phyloP scores from a whole-genome alignment of 2,797 vertebrate species.

The Coregonus ussuriensis region DNA sequence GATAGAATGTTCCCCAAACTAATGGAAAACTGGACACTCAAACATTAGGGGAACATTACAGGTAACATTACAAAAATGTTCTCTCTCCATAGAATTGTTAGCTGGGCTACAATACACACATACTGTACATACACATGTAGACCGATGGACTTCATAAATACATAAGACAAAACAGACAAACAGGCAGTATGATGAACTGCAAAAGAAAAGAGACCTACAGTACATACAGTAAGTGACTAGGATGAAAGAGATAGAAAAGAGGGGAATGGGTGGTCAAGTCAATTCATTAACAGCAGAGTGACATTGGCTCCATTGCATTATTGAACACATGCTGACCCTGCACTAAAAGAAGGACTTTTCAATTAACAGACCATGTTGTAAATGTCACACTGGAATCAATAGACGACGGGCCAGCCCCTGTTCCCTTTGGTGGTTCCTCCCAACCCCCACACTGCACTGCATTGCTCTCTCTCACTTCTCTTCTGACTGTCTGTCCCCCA shows the following conservation, averaged over 20 bases:
- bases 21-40: too few species aligned
- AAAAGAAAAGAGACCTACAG: conserved; percentile 3
- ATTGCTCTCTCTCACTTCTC: conserved; percentile 13
- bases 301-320: conserved; percentile 66
- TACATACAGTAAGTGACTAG: conserved; percentile 1
- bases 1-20: too few species aligned
- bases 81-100: too few species aligned
- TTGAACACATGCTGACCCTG: conserved; percentile 70
- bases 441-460: conserved; percentile 25
- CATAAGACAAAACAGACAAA: neutral
- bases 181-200: neutral
- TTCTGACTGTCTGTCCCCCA: neutral
- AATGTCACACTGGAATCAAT: conserved; percentile 67
- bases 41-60: too few species aligned
- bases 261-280: conserved; percentile 40
- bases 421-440: conserved; percentile 1
- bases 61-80: too few species aligned
- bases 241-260: conserved; percentile 21
- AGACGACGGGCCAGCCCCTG: conserved; percentile 42
- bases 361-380: conserved; percentile 70
- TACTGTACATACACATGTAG: too few species aligned
- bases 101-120: neutral
- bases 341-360: conserved; percentile 74
- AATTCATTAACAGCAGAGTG: conserved; percentile 61
- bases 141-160: neutral